These are phyloP conservation scores for Mallotus villosus DNA, from an alignment of 2,797 vertebrate species.

Conservation along the genomic window DNA sequence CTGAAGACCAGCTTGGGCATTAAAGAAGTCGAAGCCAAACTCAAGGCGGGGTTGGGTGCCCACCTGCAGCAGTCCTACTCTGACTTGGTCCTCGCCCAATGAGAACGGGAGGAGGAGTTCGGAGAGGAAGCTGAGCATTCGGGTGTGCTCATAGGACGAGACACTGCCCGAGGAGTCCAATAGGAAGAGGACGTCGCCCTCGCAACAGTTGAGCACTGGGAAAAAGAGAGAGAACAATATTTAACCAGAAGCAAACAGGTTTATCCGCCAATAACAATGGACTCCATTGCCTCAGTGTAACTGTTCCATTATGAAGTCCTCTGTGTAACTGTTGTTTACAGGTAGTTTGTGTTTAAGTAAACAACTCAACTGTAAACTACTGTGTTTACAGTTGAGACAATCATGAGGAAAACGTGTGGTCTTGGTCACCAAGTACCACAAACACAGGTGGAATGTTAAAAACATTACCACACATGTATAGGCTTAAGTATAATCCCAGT, in stretches of 20 bases:
- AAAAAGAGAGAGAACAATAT: background rate
- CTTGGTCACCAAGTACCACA: background rate
- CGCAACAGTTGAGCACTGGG: constrained; percentile 74
- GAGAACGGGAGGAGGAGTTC: constrained; percentile 84
- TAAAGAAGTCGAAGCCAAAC: constrained; percentile 81
- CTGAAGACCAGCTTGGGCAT: constrained; percentile 62
- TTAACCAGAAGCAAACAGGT: background rate
- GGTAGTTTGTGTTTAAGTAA: background rate
- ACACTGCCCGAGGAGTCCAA: constrained; percentile 95
- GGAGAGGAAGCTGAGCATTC: constrained; percentile 86
- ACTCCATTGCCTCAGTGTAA: background rate
- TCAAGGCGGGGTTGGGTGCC: constrained; percentile 84
- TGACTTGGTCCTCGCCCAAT: constrained; percentile 82
- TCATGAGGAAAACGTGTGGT: background rate
- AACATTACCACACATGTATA: background rate
- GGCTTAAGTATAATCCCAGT: background rate
- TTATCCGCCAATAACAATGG: background rate
- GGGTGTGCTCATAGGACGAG: constrained; percentile 88
- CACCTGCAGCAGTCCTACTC: constrained; percentile 85
- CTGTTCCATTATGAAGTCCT: background rate
- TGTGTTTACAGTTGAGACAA: background rate
- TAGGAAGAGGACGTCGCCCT: constrained; percentile 90
- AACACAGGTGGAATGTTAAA: constrained; percentile 4
- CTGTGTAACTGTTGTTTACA: background rate
- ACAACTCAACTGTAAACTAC: no score